Percentiles rank a stretch among this genome's conserved stretches.
These are phyloP conservation scores for Pantelozetes paolii DNA, from an alignment of 2,888 invertebrate species.

Conservation along the genomic window DNA sequence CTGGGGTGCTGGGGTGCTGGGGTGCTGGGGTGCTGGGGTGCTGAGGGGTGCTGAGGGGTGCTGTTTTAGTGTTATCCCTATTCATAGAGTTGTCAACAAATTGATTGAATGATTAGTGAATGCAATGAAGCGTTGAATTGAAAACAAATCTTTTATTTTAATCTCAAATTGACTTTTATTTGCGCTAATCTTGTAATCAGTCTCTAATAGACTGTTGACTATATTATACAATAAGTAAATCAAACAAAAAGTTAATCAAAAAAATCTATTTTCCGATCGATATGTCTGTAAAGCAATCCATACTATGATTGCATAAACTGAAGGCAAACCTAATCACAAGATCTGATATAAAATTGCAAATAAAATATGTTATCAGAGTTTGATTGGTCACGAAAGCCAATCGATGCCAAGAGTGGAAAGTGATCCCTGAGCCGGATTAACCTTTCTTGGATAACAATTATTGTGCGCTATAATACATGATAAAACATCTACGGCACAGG, in stretches of 20 bases:
- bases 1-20: no score
- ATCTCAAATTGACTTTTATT: not conserved
- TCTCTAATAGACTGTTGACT: not conserved
- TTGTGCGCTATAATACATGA: not conserved
- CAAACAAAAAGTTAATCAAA: not conserved
- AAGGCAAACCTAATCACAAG: not conserved
- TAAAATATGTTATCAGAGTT: not conserved
- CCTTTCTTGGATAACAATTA: conserved; percentile 22
- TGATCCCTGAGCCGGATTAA: conserved; percentile 14
- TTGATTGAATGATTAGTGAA: no score
- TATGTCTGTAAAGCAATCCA: no score
- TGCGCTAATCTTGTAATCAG: not conserved
- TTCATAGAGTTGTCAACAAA: no score
- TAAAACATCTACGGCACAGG: not conserved
- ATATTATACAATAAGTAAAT: not conserved
- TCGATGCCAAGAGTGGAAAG: not conserved
- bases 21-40: no score
- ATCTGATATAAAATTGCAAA: not conserved
- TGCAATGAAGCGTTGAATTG: no score
- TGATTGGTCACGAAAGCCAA: conserved; percentile 25
- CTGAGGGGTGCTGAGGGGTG: no score
- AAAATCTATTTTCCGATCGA: not conserved
- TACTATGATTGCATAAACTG: no score
- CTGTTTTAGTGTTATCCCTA: no score
- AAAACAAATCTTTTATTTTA: no score